Evolutionary conservation across 1,140 invertebrate species (phyloP), one percentile per base, ranked within the genome.

Genomic region (Mamestra configurata): DNA sequence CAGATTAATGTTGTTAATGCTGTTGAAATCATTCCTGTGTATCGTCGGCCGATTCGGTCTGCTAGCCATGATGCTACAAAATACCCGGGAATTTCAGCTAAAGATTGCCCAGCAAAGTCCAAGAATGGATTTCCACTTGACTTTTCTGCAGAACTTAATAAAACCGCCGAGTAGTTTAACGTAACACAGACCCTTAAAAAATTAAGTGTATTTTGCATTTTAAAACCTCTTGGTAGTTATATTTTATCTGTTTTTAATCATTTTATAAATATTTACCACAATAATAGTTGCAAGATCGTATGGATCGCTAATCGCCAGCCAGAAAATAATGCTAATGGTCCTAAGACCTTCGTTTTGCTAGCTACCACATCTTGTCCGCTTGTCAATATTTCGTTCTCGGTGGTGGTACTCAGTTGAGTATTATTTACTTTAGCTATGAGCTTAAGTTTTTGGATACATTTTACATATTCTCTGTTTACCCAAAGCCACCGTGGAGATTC

Each of bases 401-500:
- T 91, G 40, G 93, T 89, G 31, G 76, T 20, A 13, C 95, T 89
- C 20, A 97, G 93, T 53, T 88, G 84, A 10, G 89, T 95, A 0
- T 96, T 93, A 95, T 98, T 98, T 15, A 95, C 90, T 92, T 96
- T 96, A 51, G 97, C 97, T 85, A 97, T 97, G 77, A 89, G 95
- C 51, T 95, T 91, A 18, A 97, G 86, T 79, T 96, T 95, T 64
- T 95, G 91, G 18, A 97, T 88, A 81, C 96, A 96, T 81, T 96
- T 94, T 55, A 96, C 85, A 49, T 92, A 91, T 79, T 96, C 95
- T 10, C 96, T 96, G 83, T 96, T 95, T 68, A 96, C 96, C 80
- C 96, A 96, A 61, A 97, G 90, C 97, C 97, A 97, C 79, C 97
- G 91, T 4, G 96, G 96, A 27, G 96, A 96, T 93, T 96, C 96